Evolutionary conservation across 2,888 invertebrate species (phyloP).

Genomic region (Tenodera sinensis): DNA sequence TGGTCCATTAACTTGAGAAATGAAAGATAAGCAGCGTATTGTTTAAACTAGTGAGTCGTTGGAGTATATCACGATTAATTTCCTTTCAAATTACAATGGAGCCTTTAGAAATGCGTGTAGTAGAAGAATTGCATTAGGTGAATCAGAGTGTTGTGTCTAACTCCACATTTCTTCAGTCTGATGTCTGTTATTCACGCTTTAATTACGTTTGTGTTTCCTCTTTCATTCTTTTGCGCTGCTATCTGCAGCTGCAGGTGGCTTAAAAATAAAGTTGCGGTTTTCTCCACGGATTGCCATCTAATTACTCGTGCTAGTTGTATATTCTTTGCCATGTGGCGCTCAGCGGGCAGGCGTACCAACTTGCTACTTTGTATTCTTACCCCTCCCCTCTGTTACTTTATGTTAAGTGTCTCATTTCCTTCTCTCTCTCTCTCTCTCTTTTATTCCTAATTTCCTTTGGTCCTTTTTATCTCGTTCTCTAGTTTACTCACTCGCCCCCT

Average conservation of each 20-base stretch:
- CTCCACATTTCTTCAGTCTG: neutral
- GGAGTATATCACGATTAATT: neutral
- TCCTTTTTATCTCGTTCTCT: neutral
- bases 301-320: neutral
- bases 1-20: neutral
- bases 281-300: conserved; percentile 1
- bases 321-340: neutral
- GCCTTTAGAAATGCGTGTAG: neutral
- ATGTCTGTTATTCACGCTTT: neutral
- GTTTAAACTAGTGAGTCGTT: neutral
- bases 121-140: neutral
- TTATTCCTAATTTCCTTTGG: conserved; percentile 9
- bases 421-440: neutral
- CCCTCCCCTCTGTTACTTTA: neutral
- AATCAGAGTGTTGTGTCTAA: neutral
- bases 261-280: conserved; percentile 1
- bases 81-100: neutral
- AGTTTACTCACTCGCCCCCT: neutral
- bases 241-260: neutral
- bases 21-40: neutral
- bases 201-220: neutral
- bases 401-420: conserved; percentile 5
- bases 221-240: neutral
- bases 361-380: neutral
- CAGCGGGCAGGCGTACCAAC: neutral